Base-by-base conservation (phyloP, 2,888 invertebrate species). In the Drosophila nigricruria region DNA sequence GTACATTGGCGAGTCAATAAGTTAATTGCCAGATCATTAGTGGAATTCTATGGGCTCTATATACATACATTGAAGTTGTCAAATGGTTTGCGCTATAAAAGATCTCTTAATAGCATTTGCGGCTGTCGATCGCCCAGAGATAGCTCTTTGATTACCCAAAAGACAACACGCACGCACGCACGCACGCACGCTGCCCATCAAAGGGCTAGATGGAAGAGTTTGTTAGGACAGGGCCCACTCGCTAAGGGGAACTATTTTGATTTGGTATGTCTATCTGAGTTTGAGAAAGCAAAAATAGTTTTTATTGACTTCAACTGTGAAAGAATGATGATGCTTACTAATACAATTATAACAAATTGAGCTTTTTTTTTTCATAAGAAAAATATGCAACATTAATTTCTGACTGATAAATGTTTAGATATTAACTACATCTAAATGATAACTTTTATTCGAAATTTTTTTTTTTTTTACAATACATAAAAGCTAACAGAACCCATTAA, bases 21-120 rank as follows among this genome's bases (percentile, higher is more conserved):
- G 53, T 60, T 83, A 63, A 81, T 72, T 81, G 50, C 40, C 49
- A 47, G 20, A 53, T 76, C 67, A 73, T 76, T 78, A 78, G 45
- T 42, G 49, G 30, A n/a, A n/a, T 40, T 23, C 45, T 36, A 45
- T 47, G 18, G n/a, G 36, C 59, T 58, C 3, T 9, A 16, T 12
- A 27, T 25, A n/a, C 18, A 45, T n/a, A 18, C 45, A 56, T 77
- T 62, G 59, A 49, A 42, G 30, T 57, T 74, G 58, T 79, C 64
- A 73, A 78, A 62, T 70, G 45, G 20, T 34, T 53, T 53, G 38
- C 43, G 56, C 38, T 43, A 27, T 52, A 53, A 66, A 56, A 73
- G 50, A 63, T 60, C 23, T 53, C 36, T 63, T 62, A 62, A 75
- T 62, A 42, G 47, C 65, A 61, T 50, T 43, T 40, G 23, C 32